Conservation (phyloP, 1,140 invertebrate species). For the Stegodyphus mimosarum region DNA sequence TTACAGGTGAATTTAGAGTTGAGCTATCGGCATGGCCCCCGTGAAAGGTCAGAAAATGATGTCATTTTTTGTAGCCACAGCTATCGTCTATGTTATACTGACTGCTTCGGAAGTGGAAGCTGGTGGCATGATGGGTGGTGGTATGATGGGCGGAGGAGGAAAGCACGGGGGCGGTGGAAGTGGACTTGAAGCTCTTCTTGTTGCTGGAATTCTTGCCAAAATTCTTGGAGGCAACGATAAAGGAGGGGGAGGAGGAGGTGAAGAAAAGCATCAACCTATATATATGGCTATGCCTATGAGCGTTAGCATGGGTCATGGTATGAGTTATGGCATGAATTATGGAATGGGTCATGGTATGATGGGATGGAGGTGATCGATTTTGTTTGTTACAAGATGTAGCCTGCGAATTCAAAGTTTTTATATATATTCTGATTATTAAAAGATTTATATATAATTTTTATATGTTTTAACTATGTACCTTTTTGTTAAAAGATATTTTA, state of each 20-base stretch:
- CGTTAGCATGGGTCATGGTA: background rate
- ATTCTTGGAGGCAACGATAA: background rate
- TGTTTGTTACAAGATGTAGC: background rate
- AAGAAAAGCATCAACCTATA: background rate
- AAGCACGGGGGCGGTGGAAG: background rate
- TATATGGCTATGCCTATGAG: slow-evolving; percentile 7
- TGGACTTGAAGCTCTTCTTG: background rate
- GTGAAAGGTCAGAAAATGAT: too few relatives aligned
- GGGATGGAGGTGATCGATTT: background rate
- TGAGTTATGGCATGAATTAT: background rate
- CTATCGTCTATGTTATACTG: too few relatives aligned
- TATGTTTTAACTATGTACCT: too few relatives aligned
- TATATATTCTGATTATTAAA: too few relatives aligned
- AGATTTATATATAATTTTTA: too few relatives aligned
- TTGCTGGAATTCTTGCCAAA: slow-evolving; percentile 16
- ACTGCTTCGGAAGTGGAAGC: background rate
- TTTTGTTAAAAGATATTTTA: too few relatives aligned
- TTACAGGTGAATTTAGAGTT: too few relatives aligned
- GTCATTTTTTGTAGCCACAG: too few relatives aligned
- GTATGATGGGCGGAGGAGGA: background rate
- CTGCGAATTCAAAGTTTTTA: too few relatives aligned
- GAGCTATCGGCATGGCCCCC: too few relatives aligned
- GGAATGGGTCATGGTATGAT: background rate
- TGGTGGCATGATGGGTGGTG: background rate
- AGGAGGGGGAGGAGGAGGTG: too few relatives aligned